A percentile compares a stretch with the other conserved stretches of the same genome.
Evolutionary conservation across 2,797 vertebrate species (phyloP).

Genomic region (Argya squamiceps): DNA sequence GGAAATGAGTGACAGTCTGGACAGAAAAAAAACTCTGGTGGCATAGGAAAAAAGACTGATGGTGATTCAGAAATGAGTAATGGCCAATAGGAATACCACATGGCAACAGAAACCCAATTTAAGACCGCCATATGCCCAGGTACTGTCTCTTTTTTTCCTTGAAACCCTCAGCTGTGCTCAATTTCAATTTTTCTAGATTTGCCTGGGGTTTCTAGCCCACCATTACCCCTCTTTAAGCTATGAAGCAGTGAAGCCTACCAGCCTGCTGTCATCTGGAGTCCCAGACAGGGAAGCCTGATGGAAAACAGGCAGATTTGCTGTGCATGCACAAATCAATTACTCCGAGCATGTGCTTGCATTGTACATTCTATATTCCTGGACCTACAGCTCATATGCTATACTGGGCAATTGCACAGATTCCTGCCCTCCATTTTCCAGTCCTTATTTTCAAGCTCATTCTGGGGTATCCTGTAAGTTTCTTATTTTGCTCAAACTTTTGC

Average conservation of each 20-base stretch:
- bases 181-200: neutral
- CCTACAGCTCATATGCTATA: neutral
- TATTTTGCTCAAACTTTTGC: neutral
- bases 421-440: neutral
- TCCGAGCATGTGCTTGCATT: neutral
- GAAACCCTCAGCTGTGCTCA: neutral
- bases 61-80: conserved; percentile 40
- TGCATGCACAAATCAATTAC: neutral
- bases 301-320: neutral
- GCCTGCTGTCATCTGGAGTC: neutral
- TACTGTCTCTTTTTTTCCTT: neutral
- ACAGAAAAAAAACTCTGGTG: neutral
- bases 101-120: neutral
- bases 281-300: neutral
- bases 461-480: neutral
- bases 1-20: conserved; percentile 14
- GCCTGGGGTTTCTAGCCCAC: neutral
- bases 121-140: neutral
- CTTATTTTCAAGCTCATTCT: neutral
- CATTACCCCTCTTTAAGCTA: neutral
- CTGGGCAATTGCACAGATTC: neutral
- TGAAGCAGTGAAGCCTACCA: neutral
- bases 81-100: neutral
- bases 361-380: neutral
- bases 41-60: neutral